Evolutionary conservation across 2,888 invertebrate genomes (phyloP), one percentile per base, ranked within the genome.

Genomic region (Heliconius cydno): DNA sequence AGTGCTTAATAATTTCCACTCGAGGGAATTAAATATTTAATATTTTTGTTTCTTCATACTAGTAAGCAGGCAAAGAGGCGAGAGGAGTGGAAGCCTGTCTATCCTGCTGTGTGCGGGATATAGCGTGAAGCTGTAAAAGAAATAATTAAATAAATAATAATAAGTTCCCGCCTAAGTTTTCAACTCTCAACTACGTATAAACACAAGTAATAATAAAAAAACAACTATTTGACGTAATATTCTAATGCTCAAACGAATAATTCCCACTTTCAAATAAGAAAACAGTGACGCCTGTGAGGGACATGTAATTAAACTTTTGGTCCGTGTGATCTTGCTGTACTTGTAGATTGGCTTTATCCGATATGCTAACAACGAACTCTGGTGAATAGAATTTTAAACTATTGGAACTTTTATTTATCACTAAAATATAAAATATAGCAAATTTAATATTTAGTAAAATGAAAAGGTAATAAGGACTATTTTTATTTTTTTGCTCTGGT

Each of bases 221-320:
- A 25, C 6, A 15, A 7, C 25, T 65, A 28, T 28, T 28, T 65
- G 0, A 3, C 28, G 15, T 57, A 57, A 19, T 57, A 57, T 60
- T 57, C 72, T 34, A n/a, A 73, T 22, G 13, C 5, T 7, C 34
- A 34, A 57, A 57, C 22, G 9, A 60, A 71, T 52, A 72, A 30
- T 52, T 52, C n/a, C 3, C 3, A n/a, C n/a, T 34, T 34, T 73
- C 9, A 57, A 73, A 57, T 63, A 46, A 41, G 28, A 72, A 76
- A 71, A 63, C 41, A 77, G 28, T 73, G 38, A 70, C 63, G 75
- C 65, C 76, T 74, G 78, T 28, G 52, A 76, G 74, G 76, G 75
- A 80, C 77, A 79, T 71, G 76, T 79, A 82, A 82, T 80, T 80
- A 76, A 80, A 82, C 79, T 80, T 38, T 81, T 57, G 30, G 67